Base-by-base conservation (phyloP, 2,797 vertebrate species). In the Catostomus latipinnis region DNA sequence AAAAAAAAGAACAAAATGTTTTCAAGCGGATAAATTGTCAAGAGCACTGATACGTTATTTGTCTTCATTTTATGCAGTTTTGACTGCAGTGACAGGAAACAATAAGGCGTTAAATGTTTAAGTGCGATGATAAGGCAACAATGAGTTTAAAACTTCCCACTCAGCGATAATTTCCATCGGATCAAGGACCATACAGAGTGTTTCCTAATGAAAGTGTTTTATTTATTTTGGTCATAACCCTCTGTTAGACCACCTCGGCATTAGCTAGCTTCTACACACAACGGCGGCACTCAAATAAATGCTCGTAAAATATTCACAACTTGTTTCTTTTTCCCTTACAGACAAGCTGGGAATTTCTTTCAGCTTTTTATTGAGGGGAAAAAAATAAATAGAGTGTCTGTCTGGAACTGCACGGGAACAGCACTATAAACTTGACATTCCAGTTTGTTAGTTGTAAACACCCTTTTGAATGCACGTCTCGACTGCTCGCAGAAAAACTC, bases 391-490 rank as follows among this genome's bases (percentile, higher is more conserved):
- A 1, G 52, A 63, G 6, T 18, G 60, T 14, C 16, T 22, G 78
- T 34, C 78, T 11, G 65, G 52, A 34, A 45, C n/a, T 82, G 87
- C 88, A 70, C 86, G 34, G 86, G 90, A 88, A 89, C 70, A 5
- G 62, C 9, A 22, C 84, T 87, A 89, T 90, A 90, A 89, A 84
- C 86, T 88, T 82, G 86, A 86, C 84, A 74, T 91, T 91, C 85
- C 88, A 88, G 87, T 91, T 91, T 88, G 89, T 92, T 92, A 88
- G 92, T 88, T 82, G 92, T 92, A 92, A 93, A 93, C 89, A 90
- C 86, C 85, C 87, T 89, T 88, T 86, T 91, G 90, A 91, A 89
- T 88, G 88, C 85, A 86, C 67, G 84, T 91, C 87, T 88, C 89
- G 85, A 89, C 89, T 84, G 89, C 89, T 87, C 89, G 80, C 71